A percentile compares a stretch with the other conserved stretches of the same genome.
Conservation (phyloP, 2,797 vertebrate species). For the Sphenopsis melanotis region DNA sequence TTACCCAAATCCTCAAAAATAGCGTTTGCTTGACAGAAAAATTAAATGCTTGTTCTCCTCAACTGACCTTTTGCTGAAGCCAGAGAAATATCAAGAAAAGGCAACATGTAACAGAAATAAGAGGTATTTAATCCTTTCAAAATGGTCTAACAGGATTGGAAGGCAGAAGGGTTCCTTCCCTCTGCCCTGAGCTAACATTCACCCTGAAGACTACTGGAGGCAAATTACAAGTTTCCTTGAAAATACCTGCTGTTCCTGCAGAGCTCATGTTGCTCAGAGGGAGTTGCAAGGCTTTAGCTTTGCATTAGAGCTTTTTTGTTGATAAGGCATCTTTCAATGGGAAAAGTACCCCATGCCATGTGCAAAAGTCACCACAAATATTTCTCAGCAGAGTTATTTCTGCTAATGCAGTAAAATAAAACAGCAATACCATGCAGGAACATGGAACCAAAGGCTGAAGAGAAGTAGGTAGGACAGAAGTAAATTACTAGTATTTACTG, state of each 20-base stretch:
- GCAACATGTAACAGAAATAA: neutral
- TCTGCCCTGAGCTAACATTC: neutral
- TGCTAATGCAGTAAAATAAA: neutral
- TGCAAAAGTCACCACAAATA: neutral
- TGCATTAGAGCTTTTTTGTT: neutral
- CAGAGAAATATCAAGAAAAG: neutral
- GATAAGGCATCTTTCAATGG: neutral
- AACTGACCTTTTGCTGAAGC: neutral
- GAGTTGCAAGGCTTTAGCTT: neutral
- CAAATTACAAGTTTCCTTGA: constrained; percentile 5
- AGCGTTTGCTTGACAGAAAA: neutral
- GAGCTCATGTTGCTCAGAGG: neutral
- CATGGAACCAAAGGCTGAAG: neutral
- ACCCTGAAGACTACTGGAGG: neutral
- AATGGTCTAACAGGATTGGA: neutral
- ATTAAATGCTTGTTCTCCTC: neutral
- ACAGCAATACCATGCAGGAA: neutral
- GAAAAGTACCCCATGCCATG: neutral
- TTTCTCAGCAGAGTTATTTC: neutral
- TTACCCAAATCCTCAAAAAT: neutral
- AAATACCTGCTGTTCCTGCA: neutral
- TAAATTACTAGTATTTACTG: neutral
- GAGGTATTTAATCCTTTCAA: neutral
- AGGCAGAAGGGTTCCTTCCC: neutral
- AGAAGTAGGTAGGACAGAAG: neutral